A percentile compares a stretch with the other conserved stretches of the same genome.
phyloP scores from a whole-genome alignment of 2,113 vertebrate genomes.

The Amia ocellicauda region DNA sequence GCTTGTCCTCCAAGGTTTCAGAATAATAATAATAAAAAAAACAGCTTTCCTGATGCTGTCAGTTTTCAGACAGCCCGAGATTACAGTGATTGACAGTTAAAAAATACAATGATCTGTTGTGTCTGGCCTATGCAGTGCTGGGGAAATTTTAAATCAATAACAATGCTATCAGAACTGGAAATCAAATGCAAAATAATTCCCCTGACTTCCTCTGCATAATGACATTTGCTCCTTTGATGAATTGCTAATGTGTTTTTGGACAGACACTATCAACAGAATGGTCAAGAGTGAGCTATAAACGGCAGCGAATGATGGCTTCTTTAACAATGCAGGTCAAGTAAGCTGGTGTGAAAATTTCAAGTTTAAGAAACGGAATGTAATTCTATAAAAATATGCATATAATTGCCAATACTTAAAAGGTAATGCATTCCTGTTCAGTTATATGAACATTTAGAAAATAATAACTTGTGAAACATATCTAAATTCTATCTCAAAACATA shows the following conservation, averaged over 20 bases:
- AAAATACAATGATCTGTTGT: constrained; percentile 71
- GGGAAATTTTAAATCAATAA: constrained; percentile 77
- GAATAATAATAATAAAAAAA: constrained; percentile 19
- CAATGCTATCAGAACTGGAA: constrained; percentile 75
- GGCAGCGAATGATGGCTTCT: neutral
- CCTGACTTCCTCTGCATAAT: constrained; percentile 59
- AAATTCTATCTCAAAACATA: neutral
- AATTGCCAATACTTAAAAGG: too few species aligned
- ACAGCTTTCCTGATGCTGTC: constrained; percentile 43
- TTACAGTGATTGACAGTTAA: constrained; percentile 73
- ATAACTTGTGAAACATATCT: too few species aligned
- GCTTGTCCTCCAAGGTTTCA: constrained; percentile 29
- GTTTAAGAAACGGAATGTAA: neutral
- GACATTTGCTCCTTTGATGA: constrained; percentile 73
- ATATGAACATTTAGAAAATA: too few species aligned
- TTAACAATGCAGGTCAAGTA: neutral
- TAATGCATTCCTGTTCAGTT: neutral
- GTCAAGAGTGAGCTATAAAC: constrained; percentile 29
- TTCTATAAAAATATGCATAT: too few species aligned
- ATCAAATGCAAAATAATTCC: constrained; percentile 79
- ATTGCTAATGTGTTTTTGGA: constrained; percentile 71
- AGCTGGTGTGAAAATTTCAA: neutral
- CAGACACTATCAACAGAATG: constrained; percentile 40
- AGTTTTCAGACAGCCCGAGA: constrained; percentile 53
- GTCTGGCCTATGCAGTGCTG: constrained; percentile 54